Conservation (phyloP, 1,140 invertebrate species). For the Ganaspis sp. region DNA sequence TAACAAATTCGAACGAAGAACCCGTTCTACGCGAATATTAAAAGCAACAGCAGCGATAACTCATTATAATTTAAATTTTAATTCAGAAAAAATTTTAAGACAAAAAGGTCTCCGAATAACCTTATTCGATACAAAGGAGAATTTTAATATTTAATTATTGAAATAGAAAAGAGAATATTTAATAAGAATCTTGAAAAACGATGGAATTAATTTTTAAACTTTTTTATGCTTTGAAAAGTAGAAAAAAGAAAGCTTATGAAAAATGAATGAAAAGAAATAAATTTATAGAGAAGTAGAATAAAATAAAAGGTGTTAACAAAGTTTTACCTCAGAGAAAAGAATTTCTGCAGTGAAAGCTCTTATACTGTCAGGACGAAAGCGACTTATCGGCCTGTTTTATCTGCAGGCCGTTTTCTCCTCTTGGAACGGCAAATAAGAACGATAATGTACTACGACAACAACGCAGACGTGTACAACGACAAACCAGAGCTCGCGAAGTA, state of each 20-base stretch:
- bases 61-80: no score
- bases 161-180: no score
- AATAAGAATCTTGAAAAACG: no score
- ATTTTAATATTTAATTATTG: no score
- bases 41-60: no score
- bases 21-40: no score
- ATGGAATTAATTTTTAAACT: no score
- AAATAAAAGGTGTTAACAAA: conserved; percentile 18
- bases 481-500: conserved; percentile 24
- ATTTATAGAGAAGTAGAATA: neutral
- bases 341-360: conserved; percentile 8
- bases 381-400: conserved; percentile 22
- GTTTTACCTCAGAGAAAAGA: conserved; percentile 11
- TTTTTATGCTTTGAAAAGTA: no score
- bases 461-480: conserved; percentile 4
- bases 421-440: conserved; percentile 27
- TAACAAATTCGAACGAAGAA: no score
- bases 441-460: conserved; percentile 31
- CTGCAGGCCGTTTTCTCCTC: conserved; percentile 22
- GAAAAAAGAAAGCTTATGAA: neutral
- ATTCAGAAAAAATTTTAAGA: no score
- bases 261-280: neutral
- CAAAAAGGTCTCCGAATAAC: no score
- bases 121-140: no score
- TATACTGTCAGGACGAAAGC: conserved; percentile 4